These are phyloP conservation scores for Amazona guildingii DNA, from an alignment of 2,113 vertebrate species.

Conservation along the genomic window DNA sequence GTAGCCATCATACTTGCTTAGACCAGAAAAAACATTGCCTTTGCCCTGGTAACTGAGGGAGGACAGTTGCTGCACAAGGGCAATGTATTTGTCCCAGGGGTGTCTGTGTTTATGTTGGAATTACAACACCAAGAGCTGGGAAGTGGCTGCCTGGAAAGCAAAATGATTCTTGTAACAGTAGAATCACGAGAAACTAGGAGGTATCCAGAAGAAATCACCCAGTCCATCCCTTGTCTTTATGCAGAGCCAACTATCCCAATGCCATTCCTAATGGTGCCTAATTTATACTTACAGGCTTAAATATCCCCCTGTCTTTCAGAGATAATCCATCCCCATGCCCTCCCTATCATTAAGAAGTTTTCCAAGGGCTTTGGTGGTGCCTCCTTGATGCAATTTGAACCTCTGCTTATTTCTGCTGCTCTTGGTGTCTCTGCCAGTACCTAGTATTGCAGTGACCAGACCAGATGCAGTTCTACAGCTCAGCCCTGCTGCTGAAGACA, in stretches of 20 bases:
- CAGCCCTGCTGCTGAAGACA: background rate
- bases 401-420: background rate
- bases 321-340: background rate
- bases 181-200: background rate
- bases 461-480: background rate
- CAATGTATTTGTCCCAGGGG: background rate
- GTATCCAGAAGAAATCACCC: background rate
- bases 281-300: background rate
- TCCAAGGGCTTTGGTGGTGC: background rate
- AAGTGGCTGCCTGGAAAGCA: background rate
- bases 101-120: background rate
- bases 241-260: background rate
- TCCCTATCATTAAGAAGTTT: background rate
- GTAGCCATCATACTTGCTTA: background rate
- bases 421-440: background rate
- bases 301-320: background rate
- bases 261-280: background rate
- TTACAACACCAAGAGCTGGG: background rate
- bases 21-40: background rate
- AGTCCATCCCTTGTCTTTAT: background rate
- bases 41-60: background rate
- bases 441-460: background rate
- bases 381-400: background rate
- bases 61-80: background rate
- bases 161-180: background rate